Conservation (phyloP, 2,888 invertebrate genomes). For the Gymnosoma rotundatum region DNA sequence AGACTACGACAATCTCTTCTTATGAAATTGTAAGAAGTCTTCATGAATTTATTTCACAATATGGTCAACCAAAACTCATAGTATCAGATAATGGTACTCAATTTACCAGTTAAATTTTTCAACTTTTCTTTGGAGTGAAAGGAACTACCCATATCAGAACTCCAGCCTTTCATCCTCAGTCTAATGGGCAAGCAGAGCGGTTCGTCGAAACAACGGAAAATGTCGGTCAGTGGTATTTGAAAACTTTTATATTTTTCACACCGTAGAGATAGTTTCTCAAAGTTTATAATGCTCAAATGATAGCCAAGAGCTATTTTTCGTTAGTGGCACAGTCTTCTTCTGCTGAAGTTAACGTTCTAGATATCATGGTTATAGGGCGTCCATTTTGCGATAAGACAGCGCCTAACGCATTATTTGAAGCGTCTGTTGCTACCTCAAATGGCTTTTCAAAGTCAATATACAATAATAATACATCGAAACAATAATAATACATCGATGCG, state of each 20-base stretch:
- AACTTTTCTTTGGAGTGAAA: too few relatives aligned
- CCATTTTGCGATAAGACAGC: constrained; percentile 19
- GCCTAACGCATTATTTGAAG: background rate
- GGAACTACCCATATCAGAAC: too few relatives aligned
- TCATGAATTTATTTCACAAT: too few relatives aligned
- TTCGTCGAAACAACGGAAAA: constrained; percentile 21
- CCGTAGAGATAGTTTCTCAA: background rate
- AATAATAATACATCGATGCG: background rate
- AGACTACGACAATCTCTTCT: too few relatives aligned
- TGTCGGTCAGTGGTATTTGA: constrained; percentile 17
- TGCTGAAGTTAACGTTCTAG: constrained; percentile 3
- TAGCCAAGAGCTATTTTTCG: constrained; percentile 6
- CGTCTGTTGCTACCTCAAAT: constrained; percentile 3
- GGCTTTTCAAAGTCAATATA: constrained; percentile 1
- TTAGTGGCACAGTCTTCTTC: constrained; percentile 28
- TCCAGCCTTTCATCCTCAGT: too few relatives aligned
- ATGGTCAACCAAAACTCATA: too few relatives aligned
- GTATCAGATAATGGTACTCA: too few relatives aligned
- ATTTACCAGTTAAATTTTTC: too few relatives aligned
- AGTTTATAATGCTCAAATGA: background rate
- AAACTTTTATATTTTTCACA: background rate
- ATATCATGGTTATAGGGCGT: constrained; percentile 11
- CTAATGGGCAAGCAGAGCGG: too few relatives aligned
- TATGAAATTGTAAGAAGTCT: too few relatives aligned
- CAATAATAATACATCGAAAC: background rate